These are phyloP conservation scores for Avahi laniger DNA, from an alignment of 2,797 vertebrate genomes.

Conservation along the genomic window DNA sequence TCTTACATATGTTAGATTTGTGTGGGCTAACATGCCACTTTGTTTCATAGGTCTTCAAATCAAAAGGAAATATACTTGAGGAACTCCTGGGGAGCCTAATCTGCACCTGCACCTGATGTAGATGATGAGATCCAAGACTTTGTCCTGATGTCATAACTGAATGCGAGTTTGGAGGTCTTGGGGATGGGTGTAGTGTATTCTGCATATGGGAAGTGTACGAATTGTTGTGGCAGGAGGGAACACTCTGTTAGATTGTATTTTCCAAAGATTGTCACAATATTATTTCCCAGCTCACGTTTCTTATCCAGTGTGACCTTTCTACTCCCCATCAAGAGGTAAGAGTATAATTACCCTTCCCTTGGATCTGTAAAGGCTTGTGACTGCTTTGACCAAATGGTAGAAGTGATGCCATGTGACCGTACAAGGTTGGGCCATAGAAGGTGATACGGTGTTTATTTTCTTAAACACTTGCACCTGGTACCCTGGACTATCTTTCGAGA, in stretches of 20 bases:
- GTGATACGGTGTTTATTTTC: background rate
- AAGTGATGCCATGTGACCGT: background rate
- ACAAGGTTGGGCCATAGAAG: background rate
- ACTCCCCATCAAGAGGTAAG: background rate
- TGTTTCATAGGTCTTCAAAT: constrained; percentile 57
- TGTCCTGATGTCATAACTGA: background rate
- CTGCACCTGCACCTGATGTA: background rate
- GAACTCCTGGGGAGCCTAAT: background rate
- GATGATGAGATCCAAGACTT: background rate
- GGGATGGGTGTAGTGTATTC: background rate
- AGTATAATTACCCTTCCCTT: background rate
- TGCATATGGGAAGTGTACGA: background rate
- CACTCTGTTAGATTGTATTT: background rate
- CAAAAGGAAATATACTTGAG: constrained; percentile 18
- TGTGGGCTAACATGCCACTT: constrained; percentile 27
- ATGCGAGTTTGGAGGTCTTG: background rate
- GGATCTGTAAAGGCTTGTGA: background rate
- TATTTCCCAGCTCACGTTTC: background rate
- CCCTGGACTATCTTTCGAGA: background rate
- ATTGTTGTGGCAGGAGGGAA: background rate
- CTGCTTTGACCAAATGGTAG: background rate
- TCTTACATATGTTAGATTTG: background rate
- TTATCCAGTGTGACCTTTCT: background rate
- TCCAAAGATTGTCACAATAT: background rate
- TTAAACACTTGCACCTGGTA: background rate